These are phyloP conservation scores for Neodiprion lecontei DNA, from an alignment of 1,140 invertebrate species.

Conservation along the genomic window DNA sequence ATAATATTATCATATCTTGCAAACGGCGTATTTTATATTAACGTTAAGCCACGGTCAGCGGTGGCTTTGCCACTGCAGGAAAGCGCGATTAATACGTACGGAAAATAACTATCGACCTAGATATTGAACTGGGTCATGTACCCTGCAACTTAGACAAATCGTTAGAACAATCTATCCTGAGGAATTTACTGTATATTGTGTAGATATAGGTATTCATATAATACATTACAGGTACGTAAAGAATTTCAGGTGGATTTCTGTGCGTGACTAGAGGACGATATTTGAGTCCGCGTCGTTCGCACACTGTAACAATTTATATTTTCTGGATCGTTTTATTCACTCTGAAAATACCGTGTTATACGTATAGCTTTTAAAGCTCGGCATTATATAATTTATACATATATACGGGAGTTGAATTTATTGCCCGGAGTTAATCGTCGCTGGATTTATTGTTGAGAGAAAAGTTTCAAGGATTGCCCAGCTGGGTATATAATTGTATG, in stretches of 20 bases:
- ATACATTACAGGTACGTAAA: neutral
- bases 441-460: neutral
- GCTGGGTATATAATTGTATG: slow-evolving; percentile 49
- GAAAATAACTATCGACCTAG: neutral
- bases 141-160: no score
- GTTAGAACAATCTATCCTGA: no score
- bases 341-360: no score
- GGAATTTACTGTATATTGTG: no score
- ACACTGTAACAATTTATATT: neutral
- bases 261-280: neutral
- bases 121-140: neutral
- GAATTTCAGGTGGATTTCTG: neutral
- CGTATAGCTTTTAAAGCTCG: no score
- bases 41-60: neutral
- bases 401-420: neutral
- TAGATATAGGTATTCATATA: no score
- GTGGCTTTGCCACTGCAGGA: neutral
- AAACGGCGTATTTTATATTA: no score
- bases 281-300: neutral
- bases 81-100: neutral
- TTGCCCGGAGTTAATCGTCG: neutral
- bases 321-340: neutral
- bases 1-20: no score
- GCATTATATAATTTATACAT: neutral
- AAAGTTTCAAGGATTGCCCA: neutral